Percentiles rank a stretch among this genome's conserved stretches.
Conservation (phyloP, 2,113 vertebrate genomes). For the Cinclus cinclus region DNA sequence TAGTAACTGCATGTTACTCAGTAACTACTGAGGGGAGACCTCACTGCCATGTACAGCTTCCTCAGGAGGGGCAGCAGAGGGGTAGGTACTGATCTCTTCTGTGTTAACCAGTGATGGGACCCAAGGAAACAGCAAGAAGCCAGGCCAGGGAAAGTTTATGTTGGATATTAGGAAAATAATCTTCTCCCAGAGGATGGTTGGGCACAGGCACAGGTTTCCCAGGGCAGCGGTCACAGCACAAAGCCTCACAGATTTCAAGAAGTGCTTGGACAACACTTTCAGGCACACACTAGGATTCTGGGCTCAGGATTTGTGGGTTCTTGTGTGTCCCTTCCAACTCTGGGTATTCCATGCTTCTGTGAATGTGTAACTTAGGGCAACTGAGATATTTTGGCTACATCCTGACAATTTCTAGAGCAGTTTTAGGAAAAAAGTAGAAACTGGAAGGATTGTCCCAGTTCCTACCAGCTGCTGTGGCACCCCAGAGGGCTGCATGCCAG, state of each 20-base stretch:
- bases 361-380: rapidly evolving
- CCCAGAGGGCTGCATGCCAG: background rate
- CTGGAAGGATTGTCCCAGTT: background rate
- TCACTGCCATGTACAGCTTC: background rate
- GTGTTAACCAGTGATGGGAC: background rate
- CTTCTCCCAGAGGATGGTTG: background rate
- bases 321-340: background rate
- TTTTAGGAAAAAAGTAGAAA: background rate
- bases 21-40: background rate
- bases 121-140: background rate
- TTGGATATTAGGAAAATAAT: background rate
- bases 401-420: background rate
- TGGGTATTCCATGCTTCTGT: background rate
- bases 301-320: background rate
- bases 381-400: background rate
- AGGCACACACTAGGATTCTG: no score
- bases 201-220: background rate
- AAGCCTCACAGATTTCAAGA: background rate
- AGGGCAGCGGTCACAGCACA: background rate
- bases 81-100: background rate
- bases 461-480: background rate
- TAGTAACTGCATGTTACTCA: background rate
- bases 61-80: background rate
- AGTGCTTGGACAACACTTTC: background rate
- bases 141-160: background rate